These are phyloP conservation scores for Thereva nobilitata DNA, from an alignment of 2,888 invertebrate species.

Conservation along the genomic window DNA sequence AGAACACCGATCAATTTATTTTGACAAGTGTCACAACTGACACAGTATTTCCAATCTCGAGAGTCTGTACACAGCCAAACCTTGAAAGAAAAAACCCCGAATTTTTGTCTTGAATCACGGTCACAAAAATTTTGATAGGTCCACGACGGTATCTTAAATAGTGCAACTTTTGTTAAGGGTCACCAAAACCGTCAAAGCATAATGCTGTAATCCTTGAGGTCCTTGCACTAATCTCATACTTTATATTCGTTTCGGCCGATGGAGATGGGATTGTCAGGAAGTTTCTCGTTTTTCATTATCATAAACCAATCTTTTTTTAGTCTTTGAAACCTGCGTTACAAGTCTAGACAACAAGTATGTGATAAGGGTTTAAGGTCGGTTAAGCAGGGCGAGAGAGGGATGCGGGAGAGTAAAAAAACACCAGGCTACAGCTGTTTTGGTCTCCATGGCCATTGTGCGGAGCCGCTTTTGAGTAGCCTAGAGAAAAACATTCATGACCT, in stretches of 20 bases:
- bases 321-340: constrained; percentile 8
- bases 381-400: too few relatives aligned
- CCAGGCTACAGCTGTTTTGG: constrained; percentile 22
- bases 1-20: constrained; percentile 33
- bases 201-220: constrained; percentile 38
- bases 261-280: constrained; percentile 4
- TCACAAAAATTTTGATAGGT: too few relatives aligned
- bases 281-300: constrained; percentile 22
- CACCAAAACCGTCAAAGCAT: constrained; percentile 28
- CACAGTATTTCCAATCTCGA: constrained; percentile 25
- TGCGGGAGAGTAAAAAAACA: constrained; percentile 2
- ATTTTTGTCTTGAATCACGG: too few relatives aligned
- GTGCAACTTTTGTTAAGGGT: constrained; percentile 19
- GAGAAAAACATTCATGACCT: neutral
- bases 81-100: neutral
- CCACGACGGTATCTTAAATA: neutral
- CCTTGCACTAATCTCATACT: constrained; percentile 32
- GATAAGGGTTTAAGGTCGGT: constrained; percentile 21
- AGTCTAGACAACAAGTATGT: neutral
- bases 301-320: constrained; percentile 18
- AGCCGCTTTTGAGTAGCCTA: constrained; percentile 14
- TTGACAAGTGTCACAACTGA: constrained; percentile 40
- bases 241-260: neutral
- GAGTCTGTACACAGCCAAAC: neutral
- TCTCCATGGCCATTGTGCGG: constrained; percentile 1